These are phyloP conservation scores for Alces alces DNA, from an alignment of 2,113 vertebrate genomes.

Conservation along the genomic window DNA sequence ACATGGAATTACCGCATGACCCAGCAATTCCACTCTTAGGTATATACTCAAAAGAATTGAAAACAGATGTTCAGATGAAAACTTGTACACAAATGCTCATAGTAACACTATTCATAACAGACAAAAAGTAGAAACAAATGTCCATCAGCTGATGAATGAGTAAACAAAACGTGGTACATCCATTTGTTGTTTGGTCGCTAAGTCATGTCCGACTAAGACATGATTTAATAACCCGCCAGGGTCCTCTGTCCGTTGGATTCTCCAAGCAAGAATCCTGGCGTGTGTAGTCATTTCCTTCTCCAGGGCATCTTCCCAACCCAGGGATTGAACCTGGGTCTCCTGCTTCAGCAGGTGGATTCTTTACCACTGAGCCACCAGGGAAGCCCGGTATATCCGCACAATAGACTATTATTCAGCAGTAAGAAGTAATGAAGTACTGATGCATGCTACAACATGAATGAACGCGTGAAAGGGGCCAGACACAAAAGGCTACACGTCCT, in stretches of 20 bases:
- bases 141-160: background rate
- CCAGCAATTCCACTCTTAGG: background rate
- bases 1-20: background rate
- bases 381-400: background rate
- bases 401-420: background rate
- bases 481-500: background rate
- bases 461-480: background rate
- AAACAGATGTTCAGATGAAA: background rate
- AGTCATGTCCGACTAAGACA: background rate
- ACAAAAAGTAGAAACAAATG: background rate
- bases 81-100: background rate
- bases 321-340: background rate
- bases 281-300: background rate
- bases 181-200: background rate
- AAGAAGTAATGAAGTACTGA: background rate
- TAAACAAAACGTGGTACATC: background rate
- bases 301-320: background rate
- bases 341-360: background rate
- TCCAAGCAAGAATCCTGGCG: background rate
- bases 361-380: background rate
- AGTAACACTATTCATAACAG: background rate
- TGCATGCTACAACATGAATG: fast-evolving
- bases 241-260: background rate
- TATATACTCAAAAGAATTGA: background rate
- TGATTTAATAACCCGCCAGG: background rate